Base-by-base conservation (phyloP, 2,888 invertebrate genomes). In the Ophion costatus region DNA sequence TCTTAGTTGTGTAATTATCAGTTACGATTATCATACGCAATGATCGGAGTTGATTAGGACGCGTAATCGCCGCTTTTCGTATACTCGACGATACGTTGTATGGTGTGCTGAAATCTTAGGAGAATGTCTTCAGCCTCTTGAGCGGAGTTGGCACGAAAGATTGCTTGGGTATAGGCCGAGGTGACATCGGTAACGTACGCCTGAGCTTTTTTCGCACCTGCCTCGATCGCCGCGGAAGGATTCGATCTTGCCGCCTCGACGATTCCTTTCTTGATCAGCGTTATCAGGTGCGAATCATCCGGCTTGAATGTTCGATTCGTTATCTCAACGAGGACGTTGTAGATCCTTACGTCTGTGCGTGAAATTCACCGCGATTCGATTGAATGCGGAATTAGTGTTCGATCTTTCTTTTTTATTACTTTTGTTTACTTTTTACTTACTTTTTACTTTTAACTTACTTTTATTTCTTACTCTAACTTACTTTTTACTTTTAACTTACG, bases 21-120 rank as follows among this genome's bases (percentile, higher is more conserved):
- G 14, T 51, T 51, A 17, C 17, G 0, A 3, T 5, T 14, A 51
- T 51, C 5, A 17, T 14, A 51, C 17, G 14, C 17, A 14, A 33
- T 20, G 33, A 11, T 45, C n/a, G 10, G 59, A 2, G 17, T 11
- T 24, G 9, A 9, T 63, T 29, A 75, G 11, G 74, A 20, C 38
- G 45, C 63, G 51, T 63, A 75, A n/a, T 87, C 80, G 4, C 89
- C 89, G 42, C 84, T 86, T 63, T 89, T 91, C 0, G 90, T 89
- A 63, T 89, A 90, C 6, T 91, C 89, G 7, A 92, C 92, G 69
- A 92, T 91, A 63, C 81, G 81, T 59, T 90, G 88, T 0, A 92
- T 90, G 42, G 90, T 89, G 71, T 83, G 75, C 45, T 90, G 91
- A 63, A 91, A 92, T 6, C 91, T 87, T 0, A 22, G 66, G 42